These are phyloP conservation scores for Hypotaenidia okinawae DNA, from an alignment of 2,797 vertebrate species.

Conservation along the genomic window DNA sequence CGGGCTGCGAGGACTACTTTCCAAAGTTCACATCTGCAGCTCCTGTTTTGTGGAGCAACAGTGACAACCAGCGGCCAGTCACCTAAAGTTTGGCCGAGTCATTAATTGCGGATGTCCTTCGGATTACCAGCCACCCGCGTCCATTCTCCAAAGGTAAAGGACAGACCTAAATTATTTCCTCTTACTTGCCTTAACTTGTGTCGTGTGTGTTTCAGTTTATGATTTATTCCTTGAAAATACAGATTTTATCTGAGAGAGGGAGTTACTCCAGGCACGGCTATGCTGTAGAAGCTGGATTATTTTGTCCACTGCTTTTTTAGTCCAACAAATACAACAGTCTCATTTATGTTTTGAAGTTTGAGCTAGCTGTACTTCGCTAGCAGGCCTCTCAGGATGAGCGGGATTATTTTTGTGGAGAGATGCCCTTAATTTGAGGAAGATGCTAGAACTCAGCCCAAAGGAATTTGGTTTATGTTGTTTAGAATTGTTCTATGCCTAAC, in stretches of 20 bases:
- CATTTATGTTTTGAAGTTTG: neutral
- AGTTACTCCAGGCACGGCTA: neutral
- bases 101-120: neutral
- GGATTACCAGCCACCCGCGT: neutral
- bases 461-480: slow-evolving; percentile 20
- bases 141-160: neutral
- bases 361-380: neutral
- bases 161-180: neutral
- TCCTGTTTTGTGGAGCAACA: slow-evolving; percentile 75
- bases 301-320: neutral
- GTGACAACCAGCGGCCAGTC: slow-evolving; percentile 78
- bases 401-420: neutral
- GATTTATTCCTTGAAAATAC: slow-evolving; percentile 18
- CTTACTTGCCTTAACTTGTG: neutral
- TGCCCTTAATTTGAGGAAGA: neutral
- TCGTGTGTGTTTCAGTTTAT: neutral
- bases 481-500: neutral
- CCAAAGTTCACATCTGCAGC: neutral
- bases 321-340: neutral
- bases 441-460: neutral
- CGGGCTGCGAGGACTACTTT: neutral
- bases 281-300: neutral
- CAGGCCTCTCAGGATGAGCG: neutral
- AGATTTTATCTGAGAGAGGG: neutral
- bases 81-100: neutral